phyloP scores from a whole-genome alignment of 2,888 invertebrate genomes.

The Eurytoma californica region DNA sequence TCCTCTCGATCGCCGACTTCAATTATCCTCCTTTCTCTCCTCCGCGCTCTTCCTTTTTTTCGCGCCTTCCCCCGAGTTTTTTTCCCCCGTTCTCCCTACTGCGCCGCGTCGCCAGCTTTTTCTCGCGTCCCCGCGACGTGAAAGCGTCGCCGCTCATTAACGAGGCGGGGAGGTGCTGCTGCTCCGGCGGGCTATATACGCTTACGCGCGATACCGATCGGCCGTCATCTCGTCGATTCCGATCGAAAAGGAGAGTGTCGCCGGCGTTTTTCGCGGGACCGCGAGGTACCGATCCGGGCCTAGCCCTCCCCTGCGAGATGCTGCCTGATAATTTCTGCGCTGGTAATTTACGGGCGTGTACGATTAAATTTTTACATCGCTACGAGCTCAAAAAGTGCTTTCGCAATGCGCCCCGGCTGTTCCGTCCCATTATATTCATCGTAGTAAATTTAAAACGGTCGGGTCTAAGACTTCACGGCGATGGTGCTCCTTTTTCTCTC shows the following conservation, averaged over 20 bases:
- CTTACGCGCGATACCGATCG: background rate
- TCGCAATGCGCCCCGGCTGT: conserved; percentile 38
- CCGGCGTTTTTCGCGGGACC: conserved; percentile 24
- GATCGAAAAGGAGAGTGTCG: conserved; percentile 51
- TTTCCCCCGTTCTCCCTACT: conserved; percentile 8
- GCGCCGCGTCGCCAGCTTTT: background rate
- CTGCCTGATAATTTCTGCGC: conserved; percentile 41
- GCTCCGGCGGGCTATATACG: background rate
- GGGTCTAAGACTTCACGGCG: conserved; percentile 1
- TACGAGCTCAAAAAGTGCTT: conserved; percentile 37
- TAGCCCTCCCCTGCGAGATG: conserved; percentile 19
- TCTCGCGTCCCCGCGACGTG: background rate
- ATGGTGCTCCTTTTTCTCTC: conserved; percentile 16
- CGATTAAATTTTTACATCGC: conserved; percentile 14
- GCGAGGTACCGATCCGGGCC: background rate
- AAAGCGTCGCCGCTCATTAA: conserved; percentile 21
- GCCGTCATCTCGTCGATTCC: conserved; percentile 1
- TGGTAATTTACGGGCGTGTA: conserved; percentile 43
- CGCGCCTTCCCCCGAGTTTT: conserved; percentile 1
- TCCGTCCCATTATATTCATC: conserved; percentile 41
- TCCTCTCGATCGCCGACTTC: conserved; percentile 56
- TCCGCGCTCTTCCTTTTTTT: conserved; percentile 30
- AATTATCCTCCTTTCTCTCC: conserved; percentile 55
- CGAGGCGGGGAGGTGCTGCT: background rate
- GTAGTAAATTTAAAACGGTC: conserved; percentile 32